These are phyloP conservation scores for Drosophila sp. DNA, from an alignment of 1,140 invertebrate genomes.

Conservation along the genomic window DNA sequence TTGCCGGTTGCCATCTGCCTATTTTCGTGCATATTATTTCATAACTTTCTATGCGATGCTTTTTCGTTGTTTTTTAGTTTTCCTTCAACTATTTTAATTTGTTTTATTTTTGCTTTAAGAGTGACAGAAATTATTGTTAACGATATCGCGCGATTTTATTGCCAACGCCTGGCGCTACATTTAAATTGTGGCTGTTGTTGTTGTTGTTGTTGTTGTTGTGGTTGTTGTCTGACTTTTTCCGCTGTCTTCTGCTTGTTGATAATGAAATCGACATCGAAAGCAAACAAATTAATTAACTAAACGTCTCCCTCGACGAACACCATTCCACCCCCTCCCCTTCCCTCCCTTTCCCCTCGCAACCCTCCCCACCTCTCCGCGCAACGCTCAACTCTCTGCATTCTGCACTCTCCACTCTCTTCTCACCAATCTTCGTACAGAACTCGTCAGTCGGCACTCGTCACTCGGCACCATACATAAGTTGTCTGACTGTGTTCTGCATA, in stretches of 20 bases:
- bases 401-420: background rate
- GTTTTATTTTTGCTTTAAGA: constrained; percentile 75
- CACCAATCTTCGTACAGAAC: background rate
- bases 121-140: constrained; percentile 80
- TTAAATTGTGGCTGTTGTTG: constrained; percentile 21
- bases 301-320: background rate
- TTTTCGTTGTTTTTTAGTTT: constrained; percentile 17
- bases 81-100: constrained; percentile 76
- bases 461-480: constrained; percentile 8
- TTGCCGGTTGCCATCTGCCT: constrained; percentile 57
- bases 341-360: too few species aligned
- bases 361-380: too few species aligned
- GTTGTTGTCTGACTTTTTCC: constrained; percentile 16
- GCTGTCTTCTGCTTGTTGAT: constrained; percentile 48
- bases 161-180: constrained; percentile 52
- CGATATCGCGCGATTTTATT: constrained; percentile 67
- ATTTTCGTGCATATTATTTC: constrained; percentile 76
- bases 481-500: constrained; percentile 21
- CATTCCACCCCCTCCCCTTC: background rate
- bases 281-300: constrained; percentile 73
- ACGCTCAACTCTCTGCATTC: too few species aligned
- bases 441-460: constrained; percentile 25
- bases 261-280: constrained; percentile 65
- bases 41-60: constrained; percentile 43
- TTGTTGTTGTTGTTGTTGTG: constrained; percentile 2